Conservation (phyloP, 2,888 invertebrate genomes). For the Luperina testacea region DNA sequence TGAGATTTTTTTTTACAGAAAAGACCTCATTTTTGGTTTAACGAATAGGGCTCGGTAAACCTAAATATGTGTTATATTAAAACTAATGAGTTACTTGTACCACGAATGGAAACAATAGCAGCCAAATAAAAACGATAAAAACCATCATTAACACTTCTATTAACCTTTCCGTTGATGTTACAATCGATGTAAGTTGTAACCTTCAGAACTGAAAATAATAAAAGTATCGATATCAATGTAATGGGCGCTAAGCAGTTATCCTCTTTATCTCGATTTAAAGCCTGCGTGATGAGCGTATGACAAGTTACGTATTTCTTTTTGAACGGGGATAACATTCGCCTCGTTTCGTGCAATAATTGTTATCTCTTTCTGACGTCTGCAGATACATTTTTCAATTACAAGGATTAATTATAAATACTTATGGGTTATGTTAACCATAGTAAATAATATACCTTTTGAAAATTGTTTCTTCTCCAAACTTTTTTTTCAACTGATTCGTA, state of each 20-base stretch:
- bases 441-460: too few species aligned
- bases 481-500: background rate
- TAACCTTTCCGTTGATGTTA: constrained; percentile 1
- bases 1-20: background rate
- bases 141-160: constrained; percentile 22
- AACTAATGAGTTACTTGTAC: constrained; percentile 12
- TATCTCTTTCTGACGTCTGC: constrained; percentile 30
- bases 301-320: constrained; percentile 67
- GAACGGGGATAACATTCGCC: constrained; percentile 51
- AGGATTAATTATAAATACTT: background rate
- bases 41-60: background rate
- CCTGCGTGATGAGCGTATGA: constrained; percentile 67
- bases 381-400: constrained; percentile 6
- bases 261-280: constrained; percentile 54
- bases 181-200: constrained; percentile 9
- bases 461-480: background rate
- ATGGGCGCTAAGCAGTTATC: constrained; percentile 40
- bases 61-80: background rate
- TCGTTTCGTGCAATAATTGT: constrained; percentile 24
- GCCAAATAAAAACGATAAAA: background rate
- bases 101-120: constrained; percentile 6
- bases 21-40: background rate
- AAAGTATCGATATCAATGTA: constrained; percentile 37
- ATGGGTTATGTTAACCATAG: background rate
- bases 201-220: constrained; percentile 43